A percentile compares a stretch with the other conserved stretches of the same genome.
These are phyloP conservation scores for Lepas anatifera DNA, from an alignment of 2,888 invertebrate genomes.

Conservation along the genomic window DNA sequence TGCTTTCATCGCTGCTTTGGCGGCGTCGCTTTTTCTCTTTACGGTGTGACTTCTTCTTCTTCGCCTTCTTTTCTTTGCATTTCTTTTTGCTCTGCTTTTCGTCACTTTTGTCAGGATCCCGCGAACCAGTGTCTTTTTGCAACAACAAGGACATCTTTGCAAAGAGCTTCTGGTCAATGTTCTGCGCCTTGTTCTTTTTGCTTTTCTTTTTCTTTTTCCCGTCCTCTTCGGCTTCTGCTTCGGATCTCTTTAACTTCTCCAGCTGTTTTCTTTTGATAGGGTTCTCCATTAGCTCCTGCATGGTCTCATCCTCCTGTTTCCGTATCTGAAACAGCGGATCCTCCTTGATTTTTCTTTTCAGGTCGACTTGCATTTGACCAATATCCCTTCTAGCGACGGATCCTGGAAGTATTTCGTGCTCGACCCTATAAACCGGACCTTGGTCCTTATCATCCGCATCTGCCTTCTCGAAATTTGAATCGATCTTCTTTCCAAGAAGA, in stretches of 20 bases:
- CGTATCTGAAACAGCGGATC: conserved; percentile 7
- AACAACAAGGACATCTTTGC: not conserved
- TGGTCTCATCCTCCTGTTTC: not conserved
- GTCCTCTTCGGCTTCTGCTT: not conserved
- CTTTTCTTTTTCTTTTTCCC: not conserved
- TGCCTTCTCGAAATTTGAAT: not conserved
- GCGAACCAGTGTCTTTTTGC: not conserved
- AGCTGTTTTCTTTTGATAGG: not conserved
- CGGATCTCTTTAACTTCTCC: not conserved
- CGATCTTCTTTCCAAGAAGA: not conserved
- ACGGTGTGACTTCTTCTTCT: not conserved
- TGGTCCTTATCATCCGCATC: not conserved
- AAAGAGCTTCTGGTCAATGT: not conserved
- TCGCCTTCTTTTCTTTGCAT: not conserved
- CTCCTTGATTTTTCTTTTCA: not conserved
- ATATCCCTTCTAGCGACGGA: not conserved
- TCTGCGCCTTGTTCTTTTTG: not conserved
- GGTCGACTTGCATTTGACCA: conserved; percentile 1
- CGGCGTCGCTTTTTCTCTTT: not conserved
- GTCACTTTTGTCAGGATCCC: not conserved
- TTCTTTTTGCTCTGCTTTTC: not conserved
- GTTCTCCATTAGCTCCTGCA: not conserved
- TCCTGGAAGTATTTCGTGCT: not conserved
- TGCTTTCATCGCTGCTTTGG: not conserved
- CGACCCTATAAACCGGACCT: not conserved